Conservation (phyloP, 2,888 invertebrate genomes). For the Pollenia angustigena region DNA sequence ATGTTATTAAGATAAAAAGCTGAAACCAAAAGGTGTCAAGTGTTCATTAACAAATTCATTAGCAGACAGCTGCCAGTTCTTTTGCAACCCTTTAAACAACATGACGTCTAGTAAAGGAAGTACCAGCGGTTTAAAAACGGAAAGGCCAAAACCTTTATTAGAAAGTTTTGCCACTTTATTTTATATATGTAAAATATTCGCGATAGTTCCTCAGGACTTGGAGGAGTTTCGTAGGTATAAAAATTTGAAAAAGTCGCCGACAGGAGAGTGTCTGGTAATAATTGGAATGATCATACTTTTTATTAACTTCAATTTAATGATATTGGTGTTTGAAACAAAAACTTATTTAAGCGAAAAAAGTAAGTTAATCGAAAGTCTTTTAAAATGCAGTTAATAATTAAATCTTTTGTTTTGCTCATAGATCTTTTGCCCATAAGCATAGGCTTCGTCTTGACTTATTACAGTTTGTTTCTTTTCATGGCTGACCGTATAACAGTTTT, state of each 20-base stretch:
- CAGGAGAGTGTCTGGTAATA: constrained; percentile 79
- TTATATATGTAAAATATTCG: constrained; percentile 81
- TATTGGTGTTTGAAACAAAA: constrained; percentile 77
- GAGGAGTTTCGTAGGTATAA: constrained; percentile 77
- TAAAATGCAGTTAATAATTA: background rate
- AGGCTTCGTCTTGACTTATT: constrained; percentile 82
- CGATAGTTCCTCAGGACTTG: constrained; percentile 81
- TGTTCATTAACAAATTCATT: background rate
- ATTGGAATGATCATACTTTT: constrained; percentile 75
- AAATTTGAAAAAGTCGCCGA: constrained; percentile 79
- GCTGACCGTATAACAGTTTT: constrained; percentile 81
- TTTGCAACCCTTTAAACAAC: background rate
- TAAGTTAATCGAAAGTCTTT: constrained; percentile 69
- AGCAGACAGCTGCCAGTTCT: background rate
- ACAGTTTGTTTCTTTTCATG: constrained; percentile 81
- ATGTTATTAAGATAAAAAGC: constrained; percentile 11
- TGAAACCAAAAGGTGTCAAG: background rate
- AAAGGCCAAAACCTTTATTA: constrained; percentile 76
- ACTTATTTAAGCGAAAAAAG: constrained; percentile 78
- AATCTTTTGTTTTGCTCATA: constrained; percentile 58
- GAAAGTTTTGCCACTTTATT: constrained; percentile 80
- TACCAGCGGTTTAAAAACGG: background rate
- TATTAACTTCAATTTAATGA: constrained; percentile 80
- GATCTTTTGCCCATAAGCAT: constrained; percentile 82
- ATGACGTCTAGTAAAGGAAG: constrained; percentile 31